Evolutionary conservation across 2,113 vertebrate species (phyloP).

Genomic region (Telmatochromis brachygnathus): DNA sequence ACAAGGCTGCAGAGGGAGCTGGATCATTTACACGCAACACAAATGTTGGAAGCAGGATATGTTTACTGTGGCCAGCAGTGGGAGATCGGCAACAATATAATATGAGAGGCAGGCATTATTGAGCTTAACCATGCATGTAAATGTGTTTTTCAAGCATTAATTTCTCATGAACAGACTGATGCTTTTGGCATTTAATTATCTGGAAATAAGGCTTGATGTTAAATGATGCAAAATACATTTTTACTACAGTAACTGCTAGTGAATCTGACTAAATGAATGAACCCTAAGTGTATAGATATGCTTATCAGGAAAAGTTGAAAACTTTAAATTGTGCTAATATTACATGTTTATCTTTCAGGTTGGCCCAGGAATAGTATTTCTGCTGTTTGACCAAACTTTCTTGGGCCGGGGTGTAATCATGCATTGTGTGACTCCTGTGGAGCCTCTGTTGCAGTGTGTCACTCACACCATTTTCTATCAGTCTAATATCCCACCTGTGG

Average conservation of each 20-base stretch:
- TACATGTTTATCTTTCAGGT: slow-evolving; percentile 56
- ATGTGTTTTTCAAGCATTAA: background rate
- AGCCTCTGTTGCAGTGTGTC: slow-evolving; percentile 78
- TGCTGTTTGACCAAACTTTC: slow-evolving; percentile 70
- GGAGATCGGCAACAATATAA: background rate
- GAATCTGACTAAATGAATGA: background rate
- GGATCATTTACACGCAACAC: background rate
- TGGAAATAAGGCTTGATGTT: background rate
- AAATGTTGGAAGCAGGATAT: background rate
- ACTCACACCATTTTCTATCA: slow-evolving; percentile 79
- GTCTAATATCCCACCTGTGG: slow-evolving; percentile 55
- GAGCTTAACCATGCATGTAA: background rate
- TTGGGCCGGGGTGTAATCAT: slow-evolving; percentile 75
- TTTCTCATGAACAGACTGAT: background rate
- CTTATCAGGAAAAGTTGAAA: background rate
- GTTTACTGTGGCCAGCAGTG: background rate
- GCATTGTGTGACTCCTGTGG: slow-evolving; percentile 76
- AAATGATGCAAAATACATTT: background rate
- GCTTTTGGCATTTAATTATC: background rate
- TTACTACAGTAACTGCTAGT: background rate
- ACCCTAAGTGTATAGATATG: background rate
- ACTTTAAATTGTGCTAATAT: background rate
- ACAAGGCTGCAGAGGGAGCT: background rate
- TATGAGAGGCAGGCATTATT: background rate
- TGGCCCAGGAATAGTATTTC: slow-evolving; percentile 76